Conservation (phyloP, 2,797 vertebrate species). For the Silurus lanzhouensis region DNA sequence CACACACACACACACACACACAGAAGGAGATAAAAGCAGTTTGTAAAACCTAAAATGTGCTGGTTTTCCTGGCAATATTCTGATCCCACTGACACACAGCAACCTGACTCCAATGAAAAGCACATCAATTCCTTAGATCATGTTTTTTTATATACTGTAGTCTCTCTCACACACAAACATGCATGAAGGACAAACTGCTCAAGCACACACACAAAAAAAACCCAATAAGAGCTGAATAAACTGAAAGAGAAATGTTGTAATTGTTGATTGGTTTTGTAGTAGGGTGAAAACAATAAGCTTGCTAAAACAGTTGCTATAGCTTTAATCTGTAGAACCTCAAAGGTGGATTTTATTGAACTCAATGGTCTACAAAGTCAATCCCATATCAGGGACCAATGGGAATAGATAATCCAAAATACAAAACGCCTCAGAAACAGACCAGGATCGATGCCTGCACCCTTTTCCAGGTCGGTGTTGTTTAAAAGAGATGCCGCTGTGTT, state of each 20-base stretch:
- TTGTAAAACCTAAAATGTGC: slow-evolving; percentile 23
- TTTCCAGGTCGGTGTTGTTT: slow-evolving; percentile 31
- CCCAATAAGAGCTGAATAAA: background rate
- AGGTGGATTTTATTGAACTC: slow-evolving; percentile 25
- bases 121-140: slow-evolving; percentile 19
- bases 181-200: slow-evolving; percentile 12
- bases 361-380: slow-evolving; percentile 22
- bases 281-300: background rate
- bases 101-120: slow-evolving; percentile 25
- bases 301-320: background rate
- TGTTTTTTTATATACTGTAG: slow-evolving; percentile 7
- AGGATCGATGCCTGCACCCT: slow-evolving; percentile 37
- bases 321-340: slow-evolving; percentile 12
- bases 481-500: slow-evolving; percentile 23
- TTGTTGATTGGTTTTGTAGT: slow-evolving; percentile 6
- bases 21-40: slow-evolving; percentile 8
- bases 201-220: background rate
- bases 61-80: slow-evolving; percentile 24
- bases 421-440: slow-evolving; percentile 31
- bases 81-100: slow-evolving; percentile 17
- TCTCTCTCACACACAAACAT: background rate
- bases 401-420: slow-evolving; percentile 25
- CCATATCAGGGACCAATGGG: slow-evolving; percentile 15
- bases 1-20: background rate
- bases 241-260: background rate